phyloP scores from a whole-genome alignment of 2,888 invertebrate genomes.

The Criorhina ranunculi region DNA sequence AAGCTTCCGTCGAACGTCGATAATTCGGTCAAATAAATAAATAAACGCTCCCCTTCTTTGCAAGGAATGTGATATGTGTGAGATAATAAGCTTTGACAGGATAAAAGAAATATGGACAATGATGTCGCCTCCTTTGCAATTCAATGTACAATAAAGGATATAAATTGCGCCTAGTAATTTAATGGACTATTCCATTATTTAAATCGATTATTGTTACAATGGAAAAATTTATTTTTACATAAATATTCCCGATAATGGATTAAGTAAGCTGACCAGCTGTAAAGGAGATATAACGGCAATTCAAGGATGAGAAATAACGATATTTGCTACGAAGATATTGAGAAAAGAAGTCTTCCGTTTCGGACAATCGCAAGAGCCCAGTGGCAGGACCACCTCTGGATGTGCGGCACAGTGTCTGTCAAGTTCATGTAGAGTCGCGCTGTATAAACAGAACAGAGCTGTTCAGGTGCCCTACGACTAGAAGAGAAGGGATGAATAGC shows the following conservation, averaged over 20 bases:
- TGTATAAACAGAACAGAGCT: no score
- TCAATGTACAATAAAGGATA: conserved; percentile 1
- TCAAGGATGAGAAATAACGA: no score
- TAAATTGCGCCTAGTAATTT: conserved; percentile 17
- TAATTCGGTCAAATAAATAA: conserved; percentile 16
- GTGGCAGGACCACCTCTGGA: no score
- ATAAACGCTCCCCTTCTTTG: conserved; percentile 11
- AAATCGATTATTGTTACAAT: conserved; percentile 5
- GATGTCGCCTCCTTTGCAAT: background rate
- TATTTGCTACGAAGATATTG: no score
- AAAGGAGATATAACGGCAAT: no score
- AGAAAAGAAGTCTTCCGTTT: no score
- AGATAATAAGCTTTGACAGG: conserved; percentile 2
- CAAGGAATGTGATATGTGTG: conserved; percentile 1
- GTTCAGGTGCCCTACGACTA: no score
- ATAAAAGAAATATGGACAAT: background rate
- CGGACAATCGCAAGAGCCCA: no score
- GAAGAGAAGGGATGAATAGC: no score
- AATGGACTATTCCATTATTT: conserved; percentile 19
- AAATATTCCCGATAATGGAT: background rate
- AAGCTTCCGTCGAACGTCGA: background rate
- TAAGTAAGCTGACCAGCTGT: no score
- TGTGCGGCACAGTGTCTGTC: no score
- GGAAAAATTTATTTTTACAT: background rate
- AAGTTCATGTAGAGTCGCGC: no score